Evolutionary conservation across 2,113 vertebrate genomes (phyloP).

Genomic region (Clarias gariepinus): DNA sequence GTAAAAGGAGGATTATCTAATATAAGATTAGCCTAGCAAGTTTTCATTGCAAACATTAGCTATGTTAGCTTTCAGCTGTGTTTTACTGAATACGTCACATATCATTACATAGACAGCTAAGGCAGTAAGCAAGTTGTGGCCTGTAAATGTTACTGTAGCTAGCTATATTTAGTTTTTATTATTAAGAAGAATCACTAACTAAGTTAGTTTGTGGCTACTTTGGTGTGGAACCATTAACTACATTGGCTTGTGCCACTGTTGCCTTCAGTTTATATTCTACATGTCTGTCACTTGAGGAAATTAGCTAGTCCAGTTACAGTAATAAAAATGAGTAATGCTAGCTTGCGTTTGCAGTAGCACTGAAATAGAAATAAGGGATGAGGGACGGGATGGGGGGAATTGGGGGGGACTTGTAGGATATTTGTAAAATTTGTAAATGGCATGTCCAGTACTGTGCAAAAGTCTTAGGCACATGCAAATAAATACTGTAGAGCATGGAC

Average conservation of each 20-base stretch:
- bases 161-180: not conserved
- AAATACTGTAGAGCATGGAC: no score
- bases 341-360: not conserved
- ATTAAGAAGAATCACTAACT: not conserved
- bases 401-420: no score
- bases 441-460: no score
- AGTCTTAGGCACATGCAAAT: no score
- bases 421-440: no score
- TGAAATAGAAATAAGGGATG: no score
- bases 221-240: not conserved
- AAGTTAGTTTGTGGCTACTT: not conserved
- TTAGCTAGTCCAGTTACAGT: not conserved
- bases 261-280: not conserved
- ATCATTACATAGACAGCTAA: not conserved
- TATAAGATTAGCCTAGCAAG: not conserved
- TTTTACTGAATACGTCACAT: not conserved
- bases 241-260: not conserved
- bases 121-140: not conserved
- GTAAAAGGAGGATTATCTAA: not conserved
- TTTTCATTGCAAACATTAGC: not conserved
- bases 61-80: not conserved
- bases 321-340: not conserved
- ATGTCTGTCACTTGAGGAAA: not conserved
- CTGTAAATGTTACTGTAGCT: not conserved
- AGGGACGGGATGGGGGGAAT: no score